Base-by-base conservation (phyloP, 35 echinoderm and acorn worm genomes). In the Nesometra sesokonis region DNA sequence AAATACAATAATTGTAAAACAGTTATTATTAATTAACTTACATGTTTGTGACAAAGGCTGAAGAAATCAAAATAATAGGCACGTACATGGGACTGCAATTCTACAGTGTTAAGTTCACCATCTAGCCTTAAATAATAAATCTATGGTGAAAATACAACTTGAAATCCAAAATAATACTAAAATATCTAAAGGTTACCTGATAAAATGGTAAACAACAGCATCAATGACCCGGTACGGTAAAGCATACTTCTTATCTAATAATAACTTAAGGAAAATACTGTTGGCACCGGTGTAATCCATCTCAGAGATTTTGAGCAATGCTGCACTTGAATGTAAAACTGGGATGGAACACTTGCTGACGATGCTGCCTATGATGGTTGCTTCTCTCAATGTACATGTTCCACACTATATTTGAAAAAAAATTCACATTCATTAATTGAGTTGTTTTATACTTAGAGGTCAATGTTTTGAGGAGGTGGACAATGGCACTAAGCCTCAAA, bases 211-310 rank as follows among this genome's bases (percentile, higher is more conserved):
- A 29, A 99, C 96, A 15, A 99, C 84, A 11, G 96, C 96, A 90
- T 99, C 96, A 11, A 99, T 85, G 13, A 99, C 96, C 77, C 96
- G 83, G 67, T 85, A 99, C 9, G 96, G 96, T 23, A 99, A 88
- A 17, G 96, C 96, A 82, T 99, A 99, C 79, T 99, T 99, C 88
- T 99, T 99, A 34, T 99, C 91, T 34, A 99, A 47, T 33, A 99
- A 40, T 0, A 91, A 90, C 46, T 93, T 91, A n/a, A 99, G 82
- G 82, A 98, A 99, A 57, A 99, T 99, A 88, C 96, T 99, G 81
- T 94, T 99, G 29, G 93, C 92, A 43, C 96, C 96, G 15, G 84
- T 99, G 90, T 99, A 99, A 33, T 99, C 96, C 96, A 99, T 99
- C 88, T 99, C 96, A 17, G 96, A 93, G 78, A 99, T 89, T 80